A percentile compares a stretch with the other conserved stretches of the same genome.
Conservation (phyloP, 1,140 invertebrate genomes). For the Ceratina calcarata region DNA sequence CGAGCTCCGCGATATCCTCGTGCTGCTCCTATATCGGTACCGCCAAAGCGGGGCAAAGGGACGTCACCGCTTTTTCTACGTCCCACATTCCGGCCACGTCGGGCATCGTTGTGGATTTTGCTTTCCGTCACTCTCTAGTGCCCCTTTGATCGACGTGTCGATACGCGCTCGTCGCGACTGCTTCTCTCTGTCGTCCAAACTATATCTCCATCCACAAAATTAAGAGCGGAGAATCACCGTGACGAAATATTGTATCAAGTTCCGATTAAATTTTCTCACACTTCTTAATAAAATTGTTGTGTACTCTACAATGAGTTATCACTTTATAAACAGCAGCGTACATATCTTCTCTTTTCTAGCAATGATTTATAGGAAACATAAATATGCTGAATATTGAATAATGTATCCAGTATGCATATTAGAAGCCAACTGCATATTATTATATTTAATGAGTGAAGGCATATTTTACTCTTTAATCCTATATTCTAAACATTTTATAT, state of each 20-base stretch:
- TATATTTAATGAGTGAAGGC: no score
- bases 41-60: slow-evolving; percentile 43
- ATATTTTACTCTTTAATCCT: no score
- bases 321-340: no score
- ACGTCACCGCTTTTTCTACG: slow-evolving; percentile 68
- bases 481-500: no score
- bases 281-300: no score
- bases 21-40: slow-evolving; percentile 47
- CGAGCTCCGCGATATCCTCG: slow-evolving; percentile 50
- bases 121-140: slow-evolving; percentile 61
- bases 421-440: no score
- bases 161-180: slow-evolving; percentile 26
- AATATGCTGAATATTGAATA: no score
- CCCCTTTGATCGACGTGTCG: slow-evolving; percentile 60
- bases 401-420: no score
- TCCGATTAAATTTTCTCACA: not conserved
- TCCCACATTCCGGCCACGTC: slow-evolving; percentile 72
- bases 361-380: no score
- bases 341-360: no score
- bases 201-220: slow-evolving; percentile 38
- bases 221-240: not conserved
- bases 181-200: not conserved
- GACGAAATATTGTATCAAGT: not conserved
- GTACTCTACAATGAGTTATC: no score
- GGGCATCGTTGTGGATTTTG: slow-evolving; percentile 64